Evolutionary conservation across 2,113 vertebrate species (phyloP), one percentile per base, ranked within the genome.

Genomic region (Prolemur simus): DNA sequence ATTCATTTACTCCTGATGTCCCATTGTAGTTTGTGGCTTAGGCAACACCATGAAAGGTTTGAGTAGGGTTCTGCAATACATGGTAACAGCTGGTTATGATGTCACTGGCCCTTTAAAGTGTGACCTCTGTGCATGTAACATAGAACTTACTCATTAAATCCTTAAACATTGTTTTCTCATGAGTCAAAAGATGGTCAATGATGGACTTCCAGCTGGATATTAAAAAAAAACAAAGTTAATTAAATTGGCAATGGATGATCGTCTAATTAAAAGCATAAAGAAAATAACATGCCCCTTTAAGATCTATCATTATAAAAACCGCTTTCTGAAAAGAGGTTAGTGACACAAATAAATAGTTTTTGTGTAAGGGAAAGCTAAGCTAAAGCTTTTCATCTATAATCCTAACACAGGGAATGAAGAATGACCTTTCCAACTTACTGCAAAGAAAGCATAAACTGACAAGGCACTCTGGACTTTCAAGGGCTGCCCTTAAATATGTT

Each of bases 111-210:
- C 63, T 93, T 37, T 82, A 11, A 69, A n/a, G 63, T 17, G 60
- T 74, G 77, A 49, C 14, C 66, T 34, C 91, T 2, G 56, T 68
- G 86, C n/a, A 92, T 85, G 45, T 54, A 91, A 87, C 52, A 56
- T 1, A 27, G 45, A 97, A 99, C 99, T 99, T 98, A 99, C 99
- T 99, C 99, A 99, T 99, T 91, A 99, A 97, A 98, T 99, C 99
- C 98, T 99, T 99, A 97, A 99, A 99, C 99, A 99, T 99, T 11
- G 99, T 99, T 98, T 99, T 99, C 98, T 99, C 99, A 1, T 99
- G 99, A 83, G 99, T 99, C 97, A 99, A 98, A 81, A 99, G 99
- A 96, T 99, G 99, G 96, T 99, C 99, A 96, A 99, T 98, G 94
- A 99, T 99, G 96, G 99, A 99, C 97, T 99, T 99, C 99, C 99